Percentiles rank a stretch among this genome's conserved stretches.
Conservation (phyloP, 2,797 vertebrate species). For the Onychomys arenicola region DNA sequence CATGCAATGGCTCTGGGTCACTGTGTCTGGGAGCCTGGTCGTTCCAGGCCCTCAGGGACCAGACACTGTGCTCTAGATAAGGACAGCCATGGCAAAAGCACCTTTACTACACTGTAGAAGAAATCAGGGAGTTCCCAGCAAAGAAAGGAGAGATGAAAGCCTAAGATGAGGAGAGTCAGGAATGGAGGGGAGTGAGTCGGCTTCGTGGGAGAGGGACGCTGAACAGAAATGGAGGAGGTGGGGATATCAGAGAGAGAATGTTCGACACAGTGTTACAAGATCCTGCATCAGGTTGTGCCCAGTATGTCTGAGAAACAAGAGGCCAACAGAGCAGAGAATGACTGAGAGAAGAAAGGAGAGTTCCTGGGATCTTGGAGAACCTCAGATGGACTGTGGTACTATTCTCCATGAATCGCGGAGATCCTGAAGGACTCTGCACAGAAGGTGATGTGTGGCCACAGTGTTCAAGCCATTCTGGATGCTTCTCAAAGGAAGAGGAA, state of each 20-base stretch:
- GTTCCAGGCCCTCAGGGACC: not conserved
- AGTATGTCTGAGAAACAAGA: not conserved
- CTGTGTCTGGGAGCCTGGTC: too few relatives aligned
- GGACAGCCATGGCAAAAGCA: not conserved
- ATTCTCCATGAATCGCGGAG: not conserved
- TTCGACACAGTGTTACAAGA: not conserved
- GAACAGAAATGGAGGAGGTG: not conserved
- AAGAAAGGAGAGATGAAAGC: not conserved
- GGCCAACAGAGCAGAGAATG: not conserved
- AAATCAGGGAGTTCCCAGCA: not conserved
- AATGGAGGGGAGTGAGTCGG: not conserved
- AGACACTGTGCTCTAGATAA: not conserved
- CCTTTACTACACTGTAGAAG: too few relatives aligned
- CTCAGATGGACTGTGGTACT: too few relatives aligned
- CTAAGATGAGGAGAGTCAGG: not conserved
- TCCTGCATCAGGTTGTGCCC: not conserved
- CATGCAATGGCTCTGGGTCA: not conserved
- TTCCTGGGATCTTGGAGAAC: not conserved
- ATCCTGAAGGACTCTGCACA: not conserved
- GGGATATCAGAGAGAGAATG: not conserved
- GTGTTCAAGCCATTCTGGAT: not conserved
- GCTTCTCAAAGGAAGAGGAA: not conserved
- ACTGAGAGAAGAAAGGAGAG: not conserved
- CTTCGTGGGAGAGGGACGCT: not conserved
- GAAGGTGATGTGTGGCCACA: accelerated